phyloP scores from a whole-genome alignment of 2,113 vertebrate genomes.

The Archocentrus centrarchus region DNA sequence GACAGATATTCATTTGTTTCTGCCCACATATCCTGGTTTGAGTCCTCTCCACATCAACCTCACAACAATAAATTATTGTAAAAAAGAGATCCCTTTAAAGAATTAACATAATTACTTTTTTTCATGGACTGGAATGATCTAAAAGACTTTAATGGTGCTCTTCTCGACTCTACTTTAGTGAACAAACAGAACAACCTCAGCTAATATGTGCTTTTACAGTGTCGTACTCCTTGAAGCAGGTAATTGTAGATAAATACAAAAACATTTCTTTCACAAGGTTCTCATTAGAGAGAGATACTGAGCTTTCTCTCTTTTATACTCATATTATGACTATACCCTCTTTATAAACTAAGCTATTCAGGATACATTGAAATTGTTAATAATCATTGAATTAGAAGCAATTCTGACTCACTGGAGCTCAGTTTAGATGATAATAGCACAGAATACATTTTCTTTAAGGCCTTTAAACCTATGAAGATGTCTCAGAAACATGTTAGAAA shows the following conservation, averaged over 20 bases:
- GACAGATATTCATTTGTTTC: not conserved
- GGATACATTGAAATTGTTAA: not conserved
- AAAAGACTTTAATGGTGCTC: not conserved
- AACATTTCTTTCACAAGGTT: not conserved
- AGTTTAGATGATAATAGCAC: constrained; percentile 13
- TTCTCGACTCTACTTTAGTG: not conserved
- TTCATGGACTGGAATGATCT: not conserved
- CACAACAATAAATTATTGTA: not conserved
- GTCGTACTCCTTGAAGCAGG: not conserved
- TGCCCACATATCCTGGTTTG: constrained; percentile 4
- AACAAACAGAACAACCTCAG: not conserved
- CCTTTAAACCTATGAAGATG: constrained; percentile 22
- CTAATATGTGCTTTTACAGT: not conserved
- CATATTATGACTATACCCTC: not conserved
- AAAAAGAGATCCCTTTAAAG: constrained; percentile 1
- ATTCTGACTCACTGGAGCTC: constrained; percentile 14
- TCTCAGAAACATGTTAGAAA: constrained; percentile 21
- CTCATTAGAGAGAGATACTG: not conserved
- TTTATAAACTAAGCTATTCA: constrained; percentile 4
- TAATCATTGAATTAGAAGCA: not conserved
- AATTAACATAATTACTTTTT: not conserved
- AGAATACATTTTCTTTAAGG: not conserved
- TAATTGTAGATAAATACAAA: not conserved
- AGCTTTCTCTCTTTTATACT: not conserved
- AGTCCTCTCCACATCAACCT: not conserved